Evolutionary conservation across 2,113 vertebrate species (phyloP), one percentile per base, ranked within the genome.

Genomic region (Agelaius phoeniceus): DNA sequence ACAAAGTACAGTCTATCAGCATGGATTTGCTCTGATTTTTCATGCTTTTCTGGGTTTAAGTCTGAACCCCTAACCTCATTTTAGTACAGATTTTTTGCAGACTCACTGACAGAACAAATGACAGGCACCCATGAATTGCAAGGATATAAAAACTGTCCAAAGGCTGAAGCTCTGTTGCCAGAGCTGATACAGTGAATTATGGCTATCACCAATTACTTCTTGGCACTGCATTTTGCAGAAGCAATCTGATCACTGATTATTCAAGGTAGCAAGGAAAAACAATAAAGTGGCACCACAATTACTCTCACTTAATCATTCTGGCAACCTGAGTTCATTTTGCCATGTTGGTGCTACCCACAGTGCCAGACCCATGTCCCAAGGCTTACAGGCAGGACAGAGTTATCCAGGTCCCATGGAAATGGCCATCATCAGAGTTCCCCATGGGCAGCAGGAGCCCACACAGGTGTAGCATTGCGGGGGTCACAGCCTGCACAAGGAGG

Each of bases 1-100:
- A 88, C 6, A 4, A 86, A 68, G 23, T 88, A 65, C 44, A 72
- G 54, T 33, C 35, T 74, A 57, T 63, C 78, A 69, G 24, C 33
- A 17, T 24, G 79, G 82, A 84, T 96, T 95, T 94, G 59, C 44
- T 82, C 69, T 78, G 24, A 74, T 86, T 95, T 59, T 82, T 83
- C 83, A 54, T 84, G 72, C 46, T 93, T 79, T 94, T 69, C 78
- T 91, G 4, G 2, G 19, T 87, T 92, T 88, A 93, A 95, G 39
- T 58, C 71, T 59, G 81, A 84, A 84, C 21, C 8, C 43, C 24
- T 77, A 85, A 61, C 39, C 65, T 91, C 75, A 43, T 83, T 84
- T 93, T 78, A 77, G 84, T 55, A 62, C 0, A 5, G 57, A 89
- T 94, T 95, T 97, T 78, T 88, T 94, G 76, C 81, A 75, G 49